Conservation (phyloP, 2,797 vertebrate species). For the Falco berigora region DNA sequence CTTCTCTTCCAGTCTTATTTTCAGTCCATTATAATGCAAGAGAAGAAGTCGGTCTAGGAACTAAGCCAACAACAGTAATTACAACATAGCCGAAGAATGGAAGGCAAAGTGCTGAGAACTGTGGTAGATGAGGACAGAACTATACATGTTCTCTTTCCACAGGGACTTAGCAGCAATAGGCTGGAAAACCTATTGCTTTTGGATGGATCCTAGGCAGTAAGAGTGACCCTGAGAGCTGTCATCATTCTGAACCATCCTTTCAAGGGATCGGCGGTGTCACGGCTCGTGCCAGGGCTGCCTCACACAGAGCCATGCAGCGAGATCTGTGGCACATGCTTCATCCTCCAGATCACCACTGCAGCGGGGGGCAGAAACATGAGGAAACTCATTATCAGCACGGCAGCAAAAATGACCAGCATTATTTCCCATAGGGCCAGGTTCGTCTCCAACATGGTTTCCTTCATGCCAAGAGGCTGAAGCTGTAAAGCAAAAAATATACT, state of each 20-base stretch:
- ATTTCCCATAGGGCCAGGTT: conserved; percentile 59
- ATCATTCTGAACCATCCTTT: accelerated
- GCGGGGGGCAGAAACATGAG: conserved; percentile 53
- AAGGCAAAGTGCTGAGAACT: neutral
- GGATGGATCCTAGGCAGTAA: neutral
- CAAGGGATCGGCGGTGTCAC: accelerated
- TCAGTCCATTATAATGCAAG: neutral
- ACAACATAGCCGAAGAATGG: neutral
- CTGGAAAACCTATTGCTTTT: accelerated
- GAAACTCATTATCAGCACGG: conserved; percentile 59
- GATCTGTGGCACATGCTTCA: conserved; percentile 17
- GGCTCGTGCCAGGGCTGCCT: neutral
- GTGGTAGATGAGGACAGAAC: neutral
- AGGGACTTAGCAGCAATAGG: neutral
- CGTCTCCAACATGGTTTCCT: neutral
- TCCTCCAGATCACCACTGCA: conserved; percentile 45
- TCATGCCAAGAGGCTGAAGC: neutral
- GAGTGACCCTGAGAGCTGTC: neutral
- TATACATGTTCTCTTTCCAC: neutral
- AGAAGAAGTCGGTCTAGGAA: neutral
- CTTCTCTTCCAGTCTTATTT: neutral
- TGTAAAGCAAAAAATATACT: neutral
- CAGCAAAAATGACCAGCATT: conserved; percentile 58
- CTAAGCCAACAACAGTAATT: neutral
- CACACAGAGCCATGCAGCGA: conserved; percentile 42